Conservation (phyloP, 2,888 invertebrate species). For the Geophilus truncorum region DNA sequence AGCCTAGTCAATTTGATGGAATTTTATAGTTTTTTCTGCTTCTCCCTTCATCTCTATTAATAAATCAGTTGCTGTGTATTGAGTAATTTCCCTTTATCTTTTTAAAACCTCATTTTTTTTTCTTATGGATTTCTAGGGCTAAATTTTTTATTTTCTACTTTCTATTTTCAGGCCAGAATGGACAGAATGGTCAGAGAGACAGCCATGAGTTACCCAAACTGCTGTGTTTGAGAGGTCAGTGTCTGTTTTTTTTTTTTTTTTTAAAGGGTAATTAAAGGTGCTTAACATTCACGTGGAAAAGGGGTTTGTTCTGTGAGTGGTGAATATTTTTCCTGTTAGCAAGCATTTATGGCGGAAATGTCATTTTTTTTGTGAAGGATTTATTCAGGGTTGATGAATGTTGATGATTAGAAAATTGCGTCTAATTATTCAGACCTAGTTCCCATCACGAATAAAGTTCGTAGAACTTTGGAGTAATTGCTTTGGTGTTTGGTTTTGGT, state of each 20-base stretch:
- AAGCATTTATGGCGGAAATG: neutral
- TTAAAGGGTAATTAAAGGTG: neutral
- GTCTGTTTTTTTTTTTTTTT: neutral
- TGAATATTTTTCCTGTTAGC: neutral
- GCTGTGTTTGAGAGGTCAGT: neutral
- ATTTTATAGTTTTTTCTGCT: neutral
- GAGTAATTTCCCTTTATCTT: neutral
- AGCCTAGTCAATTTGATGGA: neutral
- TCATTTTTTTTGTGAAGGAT: neutral
- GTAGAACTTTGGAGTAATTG: neutral
- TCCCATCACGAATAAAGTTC: neutral
- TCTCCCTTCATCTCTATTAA: neutral
- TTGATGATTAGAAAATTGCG: slow-evolving; percentile 6
- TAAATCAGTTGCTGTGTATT: neutral
- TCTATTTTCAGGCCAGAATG: neutral
- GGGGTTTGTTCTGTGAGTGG: neutral
- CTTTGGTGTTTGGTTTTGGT: no score
- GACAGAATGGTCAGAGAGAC: neutral
- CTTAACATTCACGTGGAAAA: neutral
- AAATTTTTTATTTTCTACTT: neutral
- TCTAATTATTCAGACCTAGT: slow-evolving; percentile 2
- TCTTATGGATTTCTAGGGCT: neutral
- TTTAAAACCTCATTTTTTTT: neutral
- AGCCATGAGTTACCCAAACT: neutral
- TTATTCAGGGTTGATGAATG: neutral